These are phyloP conservation scores for Heteromyza rotundicornis DNA, from an alignment of 2,888 invertebrate species.

Conservation along the genomic window DNA sequence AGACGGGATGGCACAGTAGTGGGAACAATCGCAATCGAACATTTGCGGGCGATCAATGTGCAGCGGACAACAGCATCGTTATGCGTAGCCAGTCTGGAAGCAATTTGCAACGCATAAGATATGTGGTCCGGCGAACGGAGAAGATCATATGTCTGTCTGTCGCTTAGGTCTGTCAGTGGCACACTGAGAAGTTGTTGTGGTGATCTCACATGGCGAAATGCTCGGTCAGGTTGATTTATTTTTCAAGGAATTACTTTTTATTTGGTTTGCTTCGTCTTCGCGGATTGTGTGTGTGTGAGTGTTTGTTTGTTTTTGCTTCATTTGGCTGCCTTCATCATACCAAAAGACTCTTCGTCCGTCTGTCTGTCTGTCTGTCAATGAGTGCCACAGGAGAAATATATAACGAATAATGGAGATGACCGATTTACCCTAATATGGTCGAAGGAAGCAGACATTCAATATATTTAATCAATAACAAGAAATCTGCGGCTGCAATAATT, in stretches of 20 bases:
- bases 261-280: not conserved
- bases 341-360: not conserved
- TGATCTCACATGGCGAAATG: not conserved
- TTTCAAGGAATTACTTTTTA: not conserved
- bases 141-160: not conserved
- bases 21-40: no score
- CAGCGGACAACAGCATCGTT: not conserved
- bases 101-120: slow-evolving; percentile 28
- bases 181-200: not conserved
- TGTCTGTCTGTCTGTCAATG: not conserved
- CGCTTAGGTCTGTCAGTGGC: not conserved
- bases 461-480: no score
- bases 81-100: not conserved
- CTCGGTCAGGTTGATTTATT: not conserved
- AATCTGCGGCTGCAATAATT: no score
- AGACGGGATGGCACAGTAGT: no score
- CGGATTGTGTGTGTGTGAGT: not conserved
- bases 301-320: not conserved
- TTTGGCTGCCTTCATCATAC: no score
- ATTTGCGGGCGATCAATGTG: not conserved
- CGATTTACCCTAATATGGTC: slow-evolving; percentile 48
- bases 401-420: slow-evolving; percentile 37
- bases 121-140: slow-evolving; percentile 17
- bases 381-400: slow-evolving; percentile 26
- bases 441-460: no score